These are phyloP conservation scores for Pogonocichla stellata DNA, from an alignment of 2,113 vertebrate species.

Conservation along the genomic window DNA sequence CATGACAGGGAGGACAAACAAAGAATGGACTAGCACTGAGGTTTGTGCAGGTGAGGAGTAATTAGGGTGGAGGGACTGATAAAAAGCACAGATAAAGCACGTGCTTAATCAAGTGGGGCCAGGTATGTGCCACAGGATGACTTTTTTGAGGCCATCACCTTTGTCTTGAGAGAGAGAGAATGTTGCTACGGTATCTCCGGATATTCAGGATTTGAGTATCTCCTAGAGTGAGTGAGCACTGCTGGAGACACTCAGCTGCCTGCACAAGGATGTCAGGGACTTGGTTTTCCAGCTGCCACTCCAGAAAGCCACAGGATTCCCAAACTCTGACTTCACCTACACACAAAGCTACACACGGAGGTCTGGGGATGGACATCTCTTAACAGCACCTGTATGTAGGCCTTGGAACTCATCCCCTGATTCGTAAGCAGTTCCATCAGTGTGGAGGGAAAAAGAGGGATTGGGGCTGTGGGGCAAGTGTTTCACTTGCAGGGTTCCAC, in stretches of 20 bases:
- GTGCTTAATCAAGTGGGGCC: fast-evolving
- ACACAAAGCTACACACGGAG: fast-evolving
- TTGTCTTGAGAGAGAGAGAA: background rate
- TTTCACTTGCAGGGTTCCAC: background rate
- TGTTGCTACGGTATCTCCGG: background rate
- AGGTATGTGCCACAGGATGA: background rate
- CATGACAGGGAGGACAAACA: background rate
- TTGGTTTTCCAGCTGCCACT: background rate
- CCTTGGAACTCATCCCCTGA: background rate
- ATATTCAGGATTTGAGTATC: background rate
- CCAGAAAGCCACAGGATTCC: background rate
- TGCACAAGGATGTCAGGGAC: background rate
- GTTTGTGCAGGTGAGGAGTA: background rate
- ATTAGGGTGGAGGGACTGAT: background rate
- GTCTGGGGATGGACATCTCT: background rate
- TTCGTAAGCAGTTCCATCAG: fast-evolving
- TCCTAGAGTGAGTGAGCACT: background rate
- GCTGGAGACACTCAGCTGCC: background rate
- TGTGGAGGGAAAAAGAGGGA: background rate
- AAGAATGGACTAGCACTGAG: background rate
- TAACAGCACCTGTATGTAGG: background rate
- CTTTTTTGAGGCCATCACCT: background rate
- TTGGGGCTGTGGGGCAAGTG: background rate
- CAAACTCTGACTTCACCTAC: background rate
- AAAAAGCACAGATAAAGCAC: background rate